Evolutionary conservation across 2,888 invertebrate species (phyloP).

Genomic region (Calliopum simillimum): DNA sequence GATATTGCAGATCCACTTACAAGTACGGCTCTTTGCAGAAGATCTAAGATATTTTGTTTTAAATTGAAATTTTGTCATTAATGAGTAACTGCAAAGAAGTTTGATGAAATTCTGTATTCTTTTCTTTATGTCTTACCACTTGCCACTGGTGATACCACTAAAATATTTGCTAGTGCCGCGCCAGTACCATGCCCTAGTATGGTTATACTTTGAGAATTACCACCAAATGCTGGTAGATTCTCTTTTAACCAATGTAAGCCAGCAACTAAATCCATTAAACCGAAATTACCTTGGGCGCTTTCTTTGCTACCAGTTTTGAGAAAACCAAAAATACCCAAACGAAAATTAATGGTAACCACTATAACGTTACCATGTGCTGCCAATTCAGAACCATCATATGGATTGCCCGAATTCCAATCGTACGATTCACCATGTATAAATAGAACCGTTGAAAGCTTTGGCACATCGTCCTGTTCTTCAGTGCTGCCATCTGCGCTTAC

Average conservation of each 20-base stretch:
- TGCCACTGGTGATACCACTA: conserved; percentile 94
- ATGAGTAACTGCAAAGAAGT: too few species aligned
- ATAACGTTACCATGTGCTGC: conserved; percentile 92
- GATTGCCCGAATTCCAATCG: conserved; percentile 97
- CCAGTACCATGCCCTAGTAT: conserved; percentile 97
- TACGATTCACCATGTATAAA: conserved; percentile 96
- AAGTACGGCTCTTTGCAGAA: conserved; percentile 87
- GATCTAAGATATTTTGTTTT: conserved; percentile 72
- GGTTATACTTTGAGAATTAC: conserved; percentile 92
- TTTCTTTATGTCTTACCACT: conserved; percentile 77
- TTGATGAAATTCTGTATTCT: not conserved
- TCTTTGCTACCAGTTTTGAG: conserved; percentile 90
- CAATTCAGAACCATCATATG: conserved; percentile 95
- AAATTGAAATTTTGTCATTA: too few species aligned
- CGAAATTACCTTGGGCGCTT: conserved; percentile 91
- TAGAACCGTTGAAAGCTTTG: conserved; percentile 80
- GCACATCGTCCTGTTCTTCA: conserved; percentile 35
- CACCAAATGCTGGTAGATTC: conserved; percentile 94
- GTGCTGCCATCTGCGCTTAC: conserved; percentile 39
- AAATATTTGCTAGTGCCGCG: conserved; percentile 94
- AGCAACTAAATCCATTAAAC: conserved; percentile 91
- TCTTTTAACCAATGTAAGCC: conserved; percentile 97
- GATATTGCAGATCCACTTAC: conserved; percentile 91
- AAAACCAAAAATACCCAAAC: conserved; percentile 89
- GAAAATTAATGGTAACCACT: conserved; percentile 92